These are phyloP conservation scores for Fissipunctia ypsillon DNA, from an alignment of 2,888 invertebrate species.

Conservation along the genomic window DNA sequence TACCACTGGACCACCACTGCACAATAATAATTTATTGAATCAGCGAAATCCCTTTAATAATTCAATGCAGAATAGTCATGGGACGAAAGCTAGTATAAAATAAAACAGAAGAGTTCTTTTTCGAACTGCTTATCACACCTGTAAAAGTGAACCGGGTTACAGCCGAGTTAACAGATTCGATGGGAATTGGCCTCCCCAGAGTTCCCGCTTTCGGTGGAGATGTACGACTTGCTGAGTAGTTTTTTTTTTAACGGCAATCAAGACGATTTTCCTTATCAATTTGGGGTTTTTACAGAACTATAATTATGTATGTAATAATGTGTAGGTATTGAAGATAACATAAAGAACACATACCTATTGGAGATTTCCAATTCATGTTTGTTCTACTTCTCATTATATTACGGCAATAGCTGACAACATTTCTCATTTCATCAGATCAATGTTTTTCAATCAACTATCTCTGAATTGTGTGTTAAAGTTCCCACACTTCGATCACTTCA, in stretches of 20 bases:
- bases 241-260: neutral
- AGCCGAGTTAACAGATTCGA: constrained; percentile 30
- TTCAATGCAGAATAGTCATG: no score
- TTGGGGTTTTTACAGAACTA: neutral
- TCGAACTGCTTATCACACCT: constrained; percentile 1
- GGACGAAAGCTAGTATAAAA: neutral
- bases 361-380: neutral
- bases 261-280: no score
- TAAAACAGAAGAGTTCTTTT: constrained; percentile 12
- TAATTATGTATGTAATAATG: neutral
- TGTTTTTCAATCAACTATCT: constrained; percentile 14
- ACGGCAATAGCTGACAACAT: neutral
- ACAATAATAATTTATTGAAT: no score
- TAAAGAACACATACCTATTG: neutral
- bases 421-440: constrained; percentile 18
- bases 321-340: neutral
- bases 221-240: neutral
- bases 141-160: constrained; percentile 14
- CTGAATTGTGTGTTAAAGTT: constrained; percentile 11
- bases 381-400: constrained; percentile 4
- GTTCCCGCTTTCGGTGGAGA: neutral
- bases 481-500: constrained; percentile 27
- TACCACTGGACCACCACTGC: no score
- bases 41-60: no score
- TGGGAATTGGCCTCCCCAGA: constrained; percentile 26